These are phyloP conservation scores for Poecilia gillii DNA, from an alignment of 2,797 vertebrate genomes.

Conservation along the genomic window DNA sequence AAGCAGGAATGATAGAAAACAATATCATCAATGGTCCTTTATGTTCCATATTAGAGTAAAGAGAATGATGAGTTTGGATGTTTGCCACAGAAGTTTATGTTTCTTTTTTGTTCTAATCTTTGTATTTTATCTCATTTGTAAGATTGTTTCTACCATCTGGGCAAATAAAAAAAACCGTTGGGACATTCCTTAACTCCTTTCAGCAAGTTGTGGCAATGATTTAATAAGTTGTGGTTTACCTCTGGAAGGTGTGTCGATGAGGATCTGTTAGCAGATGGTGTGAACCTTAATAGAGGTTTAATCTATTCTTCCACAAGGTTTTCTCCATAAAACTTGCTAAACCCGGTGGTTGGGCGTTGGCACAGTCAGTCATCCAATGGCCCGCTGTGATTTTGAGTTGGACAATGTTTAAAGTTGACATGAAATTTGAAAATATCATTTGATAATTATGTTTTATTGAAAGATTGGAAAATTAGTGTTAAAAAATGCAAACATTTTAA, in stretches of 20 bases:
- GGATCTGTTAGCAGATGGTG: background rate
- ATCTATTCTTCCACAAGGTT: slow-evolving; percentile 10
- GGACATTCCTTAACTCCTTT: background rate
- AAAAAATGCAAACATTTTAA: no score
- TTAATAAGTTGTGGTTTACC: background rate
- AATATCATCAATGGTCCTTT: background rate
- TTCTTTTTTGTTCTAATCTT: background rate
- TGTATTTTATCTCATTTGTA: background rate
- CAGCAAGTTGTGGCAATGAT: background rate
- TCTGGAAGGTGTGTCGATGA: background rate
- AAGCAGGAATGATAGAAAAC: background rate
- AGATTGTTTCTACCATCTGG: background rate
- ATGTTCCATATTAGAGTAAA: background rate
- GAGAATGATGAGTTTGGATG: background rate
- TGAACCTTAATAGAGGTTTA: background rate
- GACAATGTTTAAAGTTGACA: no score
- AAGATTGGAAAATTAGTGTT: no score
- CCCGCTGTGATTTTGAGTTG: no score
- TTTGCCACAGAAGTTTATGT: background rate
- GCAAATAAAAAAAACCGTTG: background rate
- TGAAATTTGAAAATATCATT: no score
- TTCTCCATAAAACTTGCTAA: no score
- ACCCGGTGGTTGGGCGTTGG: no score
- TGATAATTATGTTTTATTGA: no score
- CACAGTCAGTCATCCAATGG: no score